phyloP scores from a whole-genome alignment of 2,797 vertebrate species.

The Clarias fuscus region DNA sequence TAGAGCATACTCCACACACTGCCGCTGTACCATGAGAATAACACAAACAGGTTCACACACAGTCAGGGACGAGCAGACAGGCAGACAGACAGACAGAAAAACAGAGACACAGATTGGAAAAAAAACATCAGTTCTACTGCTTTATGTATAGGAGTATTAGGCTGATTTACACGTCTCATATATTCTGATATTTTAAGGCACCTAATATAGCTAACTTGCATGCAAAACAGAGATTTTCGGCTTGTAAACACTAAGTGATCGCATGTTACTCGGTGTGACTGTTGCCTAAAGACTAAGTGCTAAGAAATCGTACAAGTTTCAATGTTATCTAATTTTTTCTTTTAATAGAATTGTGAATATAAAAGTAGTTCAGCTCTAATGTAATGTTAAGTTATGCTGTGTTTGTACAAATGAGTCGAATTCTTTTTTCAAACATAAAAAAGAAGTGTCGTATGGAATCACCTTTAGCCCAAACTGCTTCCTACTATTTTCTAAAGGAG shows the following conservation, averaged over 20 bases:
- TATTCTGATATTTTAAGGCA: too few relatives aligned
- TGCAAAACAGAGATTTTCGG: too few relatives aligned
- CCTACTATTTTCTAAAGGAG: too few relatives aligned
- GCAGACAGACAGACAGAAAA: slow-evolving; percentile 2
- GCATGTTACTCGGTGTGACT: neutral
- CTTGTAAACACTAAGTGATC: too few relatives aligned
- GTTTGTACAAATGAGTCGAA: too few relatives aligned
- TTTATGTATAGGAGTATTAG: neutral
- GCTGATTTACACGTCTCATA: neutral
- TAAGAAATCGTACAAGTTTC: neutral
- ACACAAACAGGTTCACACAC: slow-evolving; percentile 11
- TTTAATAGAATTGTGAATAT: neutral
- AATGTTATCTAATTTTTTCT: neutral
- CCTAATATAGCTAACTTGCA: too few relatives aligned
- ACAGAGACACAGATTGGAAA: slow-evolving; percentile 25
- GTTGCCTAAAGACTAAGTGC: neutral
- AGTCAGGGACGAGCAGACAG: slow-evolving; percentile 29
- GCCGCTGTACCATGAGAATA: slow-evolving; percentile 77
- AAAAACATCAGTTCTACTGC: neutral
- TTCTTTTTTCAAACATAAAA: too few relatives aligned
- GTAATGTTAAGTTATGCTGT: too few relatives aligned
- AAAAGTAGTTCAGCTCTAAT: neutral
- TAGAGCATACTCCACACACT: slow-evolving; percentile 97
- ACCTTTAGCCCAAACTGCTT: too few relatives aligned
- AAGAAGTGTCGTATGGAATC: too few relatives aligned